These are phyloP conservation scores for Polydrusus pterygomalis DNA, from an alignment of 2,888 invertebrate genomes.

Conservation along the genomic window DNA sequence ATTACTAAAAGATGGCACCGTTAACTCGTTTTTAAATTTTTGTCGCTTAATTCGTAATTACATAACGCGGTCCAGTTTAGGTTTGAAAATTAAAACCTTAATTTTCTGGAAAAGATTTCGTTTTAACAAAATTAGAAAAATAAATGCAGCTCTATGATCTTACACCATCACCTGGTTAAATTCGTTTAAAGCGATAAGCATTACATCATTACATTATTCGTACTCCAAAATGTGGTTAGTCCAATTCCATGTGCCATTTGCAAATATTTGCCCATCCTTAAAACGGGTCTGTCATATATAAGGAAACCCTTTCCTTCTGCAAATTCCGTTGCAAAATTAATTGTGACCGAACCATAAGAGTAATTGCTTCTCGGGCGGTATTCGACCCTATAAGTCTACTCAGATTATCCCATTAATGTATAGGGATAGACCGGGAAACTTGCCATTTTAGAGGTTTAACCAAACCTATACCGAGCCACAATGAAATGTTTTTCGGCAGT, in stretches of 20 bases:
- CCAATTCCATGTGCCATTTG: conserved; percentile 17
- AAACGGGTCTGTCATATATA: conserved; percentile 45
- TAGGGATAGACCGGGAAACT: background rate
- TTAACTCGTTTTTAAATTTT: no score
- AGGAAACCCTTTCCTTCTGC: conserved; percentile 42
- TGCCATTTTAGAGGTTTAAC: conserved; percentile 18
- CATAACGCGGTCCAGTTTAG: no score
- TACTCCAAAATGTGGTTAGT: background rate
- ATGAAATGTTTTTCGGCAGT: no score
- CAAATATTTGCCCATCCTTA: conserved; percentile 42
- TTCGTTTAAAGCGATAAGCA: background rate
- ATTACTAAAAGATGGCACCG: no score
- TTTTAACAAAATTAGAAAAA: no score
- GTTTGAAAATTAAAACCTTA: no score
- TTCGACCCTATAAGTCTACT: conserved; percentile 30
- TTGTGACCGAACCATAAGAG: conserved; percentile 36
- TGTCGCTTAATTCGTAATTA: no score
- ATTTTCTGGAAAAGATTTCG: no score
- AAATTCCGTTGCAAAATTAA: conserved; percentile 38
- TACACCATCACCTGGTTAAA: no score
- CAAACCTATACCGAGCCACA: background rate
- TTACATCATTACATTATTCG: background rate
- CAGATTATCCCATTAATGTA: conserved; percentile 31
- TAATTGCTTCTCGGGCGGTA: conserved; percentile 39
- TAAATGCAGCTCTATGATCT: no score